phyloP scores from a whole-genome alignment of 2,888 invertebrate species.

The Agrotis segetum region DNA sequence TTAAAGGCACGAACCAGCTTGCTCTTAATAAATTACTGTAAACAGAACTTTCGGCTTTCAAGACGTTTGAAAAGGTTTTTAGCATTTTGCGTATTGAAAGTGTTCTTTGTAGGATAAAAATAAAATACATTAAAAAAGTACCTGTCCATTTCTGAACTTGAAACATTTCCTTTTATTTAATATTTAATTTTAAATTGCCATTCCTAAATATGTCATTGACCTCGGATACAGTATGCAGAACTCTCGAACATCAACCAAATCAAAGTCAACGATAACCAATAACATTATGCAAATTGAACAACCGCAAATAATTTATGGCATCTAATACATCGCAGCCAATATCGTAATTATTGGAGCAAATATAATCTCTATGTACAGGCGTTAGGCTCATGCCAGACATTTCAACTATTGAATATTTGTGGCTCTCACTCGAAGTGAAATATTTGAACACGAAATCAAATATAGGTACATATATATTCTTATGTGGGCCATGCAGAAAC shows the following conservation, averaged over 20 bases:
- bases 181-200: not conserved
- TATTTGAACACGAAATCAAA: no score
- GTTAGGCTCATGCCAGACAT: not conserved
- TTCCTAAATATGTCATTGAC: not conserved
- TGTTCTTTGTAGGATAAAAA: not conserved
- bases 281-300: conserved; percentile 28
- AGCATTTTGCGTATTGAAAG: not conserved
- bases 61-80: not conserved
- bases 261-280: conserved; percentile 17
- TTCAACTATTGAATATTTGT: not conserved
- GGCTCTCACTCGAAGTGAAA: not conserved
- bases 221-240: not conserved
- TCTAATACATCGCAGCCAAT: conserved; percentile 53
- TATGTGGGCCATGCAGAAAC: no score
- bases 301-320: conserved; percentile 54
- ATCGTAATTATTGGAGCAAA: conserved; percentile 54
- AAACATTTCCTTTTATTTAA: not conserved
- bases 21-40: conserved; percentile 66
- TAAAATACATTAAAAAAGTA: no score
- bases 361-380: conserved; percentile 32
- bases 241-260: not conserved
- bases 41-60: conserved; percentile 42
- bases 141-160: not conserved
- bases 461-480: no score
- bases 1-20: conserved; percentile 65